Base-by-base conservation (phyloP, 2,113 vertebrate genomes). In the Salvelinus alpinus region DNA sequence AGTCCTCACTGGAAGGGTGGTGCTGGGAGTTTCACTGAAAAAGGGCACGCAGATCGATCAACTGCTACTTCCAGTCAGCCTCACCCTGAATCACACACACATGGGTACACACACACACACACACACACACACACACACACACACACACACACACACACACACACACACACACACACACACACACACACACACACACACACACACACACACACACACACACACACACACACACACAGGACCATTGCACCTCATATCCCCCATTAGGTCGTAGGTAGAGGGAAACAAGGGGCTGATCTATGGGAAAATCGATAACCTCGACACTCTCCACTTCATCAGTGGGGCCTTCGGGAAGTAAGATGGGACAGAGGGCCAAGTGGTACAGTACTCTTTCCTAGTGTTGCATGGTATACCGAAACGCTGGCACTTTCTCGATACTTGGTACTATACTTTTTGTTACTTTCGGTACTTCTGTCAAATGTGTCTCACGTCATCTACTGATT, bases 21-120 rank as follows among this genome's bases (percentile, higher is more conserved):
- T 62, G 57, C 71, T 73, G 71, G 71, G 71, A 73, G 16, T 38
- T 27, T 64, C 22, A 22, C 59, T 34, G 16, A 60, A 29, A 64
- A 29, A 34, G 27, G 71, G 29, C 25, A 14, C 5, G 3, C 70
- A 59, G 70, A 75, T 54, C 65, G 66, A 75, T 69, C n/a, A 38
- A 75, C 65, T 29, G 48, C 25, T 18, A 25, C 78, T 73, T 80
- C 67, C 67, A 74, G 62, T 78, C 78, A 75, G 60, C 38, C 66
- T 70, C 34, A 9, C 8, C 7, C 59, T 24, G n/a, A 62, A 22
- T 5, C 59, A 11, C 59, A 62, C 59, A 8, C n/a, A 24, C 7
- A 1, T 4, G n/a, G 25, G 18, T 16, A 72, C 47, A 64, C 65
- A 48, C n/a, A 38, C 22, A 62, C 74, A 64, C 48, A 64, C 65